These are phyloP conservation scores for Babylonia areolata DNA, from an alignment of 1,140 invertebrate genomes.

Conservation along the genomic window DNA sequence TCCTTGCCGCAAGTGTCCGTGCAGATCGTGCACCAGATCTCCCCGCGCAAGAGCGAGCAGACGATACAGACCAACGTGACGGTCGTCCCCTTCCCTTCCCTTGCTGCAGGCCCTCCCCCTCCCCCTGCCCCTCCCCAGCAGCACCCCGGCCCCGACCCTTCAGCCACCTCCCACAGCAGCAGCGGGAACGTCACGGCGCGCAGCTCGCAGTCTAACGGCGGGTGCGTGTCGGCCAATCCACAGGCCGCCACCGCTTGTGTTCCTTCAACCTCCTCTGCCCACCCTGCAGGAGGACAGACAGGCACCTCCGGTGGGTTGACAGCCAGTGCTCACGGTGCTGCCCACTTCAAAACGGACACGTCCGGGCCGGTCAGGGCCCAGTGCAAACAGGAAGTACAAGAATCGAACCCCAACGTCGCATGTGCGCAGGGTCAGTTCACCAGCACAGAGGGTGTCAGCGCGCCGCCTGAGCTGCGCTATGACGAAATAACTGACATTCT, in stretches of 20 bases:
- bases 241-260: constrained; percentile 77
- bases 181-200: not conserved
- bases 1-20: constrained; percentile 85
- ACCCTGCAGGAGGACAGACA: not conserved
- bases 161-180: not conserved
- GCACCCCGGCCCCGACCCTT: not conserved
- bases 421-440: too few relatives aligned
- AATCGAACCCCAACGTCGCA: too few relatives aligned
- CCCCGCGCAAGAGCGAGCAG: constrained; percentile 89
- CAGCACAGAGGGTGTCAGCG: too few relatives aligned
- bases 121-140: too few relatives aligned
- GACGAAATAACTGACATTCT: constrained; percentile 75
- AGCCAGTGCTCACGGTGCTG: constrained; percentile 78
- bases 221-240: constrained; percentile 83
- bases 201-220: constrained; percentile 79
- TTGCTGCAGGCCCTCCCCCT: too few relatives aligned
- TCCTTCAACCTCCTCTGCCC: not conserved
- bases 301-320: constrained; percentile 79
- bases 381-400: too few relatives aligned
- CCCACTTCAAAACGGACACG: too few relatives aligned
- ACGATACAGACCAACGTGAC: constrained; percentile 94
- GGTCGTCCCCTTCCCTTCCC: constrained; percentile 82
- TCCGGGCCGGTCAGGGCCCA: too few relatives aligned
- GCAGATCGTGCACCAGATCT: constrained; percentile 92
- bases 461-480: too few relatives aligned